Evolutionary conservation across 2,888 invertebrate genomes (phyloP).

Genomic region (Eueremaeus valkanovi): DNA sequence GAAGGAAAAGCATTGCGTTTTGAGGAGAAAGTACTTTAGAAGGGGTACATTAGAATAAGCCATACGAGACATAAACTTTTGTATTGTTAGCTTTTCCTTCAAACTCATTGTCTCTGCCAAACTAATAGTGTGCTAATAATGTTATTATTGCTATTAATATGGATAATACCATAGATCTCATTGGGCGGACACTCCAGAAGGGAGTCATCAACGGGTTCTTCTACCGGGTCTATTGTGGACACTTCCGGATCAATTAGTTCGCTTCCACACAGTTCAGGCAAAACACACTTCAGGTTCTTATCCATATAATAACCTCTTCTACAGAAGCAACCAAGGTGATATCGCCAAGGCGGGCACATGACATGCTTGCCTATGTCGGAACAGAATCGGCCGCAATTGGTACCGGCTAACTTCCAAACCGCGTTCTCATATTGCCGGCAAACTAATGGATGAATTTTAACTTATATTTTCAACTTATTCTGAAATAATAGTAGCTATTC

Average conservation of each 20-base stretch:
- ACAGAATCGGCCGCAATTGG: background rate
- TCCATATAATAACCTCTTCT: background rate
- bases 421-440: background rate
- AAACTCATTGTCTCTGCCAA: no score
- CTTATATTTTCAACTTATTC: no score
- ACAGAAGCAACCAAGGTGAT: background rate
- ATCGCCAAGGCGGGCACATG: background rate
- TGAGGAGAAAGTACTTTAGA: no score
- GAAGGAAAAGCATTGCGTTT: no score
- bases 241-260: no score
- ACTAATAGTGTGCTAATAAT: no score
- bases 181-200: background rate
- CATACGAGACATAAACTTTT: no score
- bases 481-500: background rate
- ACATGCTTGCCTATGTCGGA: background rate
- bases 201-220: background rate
- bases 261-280: background rate
- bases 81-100: no score
- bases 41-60: no score
- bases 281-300: background rate
- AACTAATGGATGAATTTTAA: background rate
- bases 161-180: background rate
- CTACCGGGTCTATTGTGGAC: background rate
- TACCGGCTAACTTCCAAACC: background rate
- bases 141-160: no score